phyloP scores from a whole-genome alignment of 2,888 invertebrate species.

The Chymomyza procnemis region DNA sequence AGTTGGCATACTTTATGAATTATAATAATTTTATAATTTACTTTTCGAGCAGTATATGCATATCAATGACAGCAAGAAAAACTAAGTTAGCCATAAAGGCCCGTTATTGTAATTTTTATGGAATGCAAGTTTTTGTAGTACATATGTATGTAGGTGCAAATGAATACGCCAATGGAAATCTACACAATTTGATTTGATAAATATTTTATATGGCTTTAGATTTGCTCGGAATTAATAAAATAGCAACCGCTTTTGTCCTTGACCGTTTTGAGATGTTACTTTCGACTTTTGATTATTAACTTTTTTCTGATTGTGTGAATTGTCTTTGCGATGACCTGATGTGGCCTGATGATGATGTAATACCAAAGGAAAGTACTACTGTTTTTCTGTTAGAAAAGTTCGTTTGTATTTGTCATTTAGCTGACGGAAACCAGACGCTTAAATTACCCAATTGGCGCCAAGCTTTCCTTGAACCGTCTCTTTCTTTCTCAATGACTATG shows the following conservation, averaged over 20 bases:
- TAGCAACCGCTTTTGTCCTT: no score
- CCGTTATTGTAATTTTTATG: background rate
- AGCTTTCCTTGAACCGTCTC: background rate
- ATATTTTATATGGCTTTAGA: background rate
- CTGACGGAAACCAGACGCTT: slow-evolving; percentile 26
- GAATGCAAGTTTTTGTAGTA: no score
- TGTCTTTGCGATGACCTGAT: background rate
- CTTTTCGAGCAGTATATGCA: background rate
- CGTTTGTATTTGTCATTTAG: slow-evolving; percentile 33
- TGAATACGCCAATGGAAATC: background rate
- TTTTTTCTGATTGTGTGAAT: background rate
- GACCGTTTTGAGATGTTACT: slow-evolving; percentile 21
- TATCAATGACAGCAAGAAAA: background rate
- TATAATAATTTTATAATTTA: slow-evolving; percentile 17
- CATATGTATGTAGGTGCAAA: background rate
- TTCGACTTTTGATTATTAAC: background rate
- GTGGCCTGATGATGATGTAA: slow-evolving; percentile 41
- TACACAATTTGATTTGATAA: no score
- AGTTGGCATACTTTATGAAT: slow-evolving; percentile 20
- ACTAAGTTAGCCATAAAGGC: background rate
- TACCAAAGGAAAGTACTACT: slow-evolving; percentile 10
- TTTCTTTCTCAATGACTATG: background rate
- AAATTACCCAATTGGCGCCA: slow-evolving; percentile 35
- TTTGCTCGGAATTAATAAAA: no score
- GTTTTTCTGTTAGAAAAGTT: background rate